Conservation (phyloP, 2,888 invertebrate species). For the Thera obeliscata region DNA sequence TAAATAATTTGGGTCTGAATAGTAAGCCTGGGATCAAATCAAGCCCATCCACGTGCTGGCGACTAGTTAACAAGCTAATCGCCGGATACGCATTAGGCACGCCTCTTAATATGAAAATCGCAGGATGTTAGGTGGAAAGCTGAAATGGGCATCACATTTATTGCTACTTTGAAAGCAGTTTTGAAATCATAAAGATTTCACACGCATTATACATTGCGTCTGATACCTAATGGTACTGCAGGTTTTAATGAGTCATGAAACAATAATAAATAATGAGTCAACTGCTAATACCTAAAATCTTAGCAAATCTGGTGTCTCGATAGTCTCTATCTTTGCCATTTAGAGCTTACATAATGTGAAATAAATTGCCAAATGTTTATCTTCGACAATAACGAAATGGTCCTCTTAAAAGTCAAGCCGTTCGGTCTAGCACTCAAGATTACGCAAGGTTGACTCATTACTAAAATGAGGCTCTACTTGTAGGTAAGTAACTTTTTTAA, state of each 20-base stretch:
- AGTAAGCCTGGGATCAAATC: constrained; percentile 14
- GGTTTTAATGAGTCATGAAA: constrained; percentile 19
- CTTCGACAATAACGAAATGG: constrained; percentile 49
- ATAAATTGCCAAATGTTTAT: constrained; percentile 55
- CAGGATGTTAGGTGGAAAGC: constrained; percentile 44
- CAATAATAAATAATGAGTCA: constrained; percentile 24
- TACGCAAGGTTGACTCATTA: constrained; percentile 67
- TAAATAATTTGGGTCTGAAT: constrained; percentile 13
- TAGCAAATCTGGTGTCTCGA: constrained; percentile 28
- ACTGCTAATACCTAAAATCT: constrained; percentile 20
- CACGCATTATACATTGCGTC: constrained; percentile 10
- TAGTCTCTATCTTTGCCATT: constrained; percentile 37
- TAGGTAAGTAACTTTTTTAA: constrained; percentile 41
- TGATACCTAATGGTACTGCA: background rate
- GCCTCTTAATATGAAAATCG: constrained; percentile 44
- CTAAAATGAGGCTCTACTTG: constrained; percentile 42
- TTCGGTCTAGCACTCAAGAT: constrained; percentile 53
- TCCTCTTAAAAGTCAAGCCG: constrained; percentile 47
- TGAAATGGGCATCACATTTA: constrained; percentile 34
- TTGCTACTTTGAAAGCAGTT: constrained; percentile 36
- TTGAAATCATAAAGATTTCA: constrained; percentile 26
- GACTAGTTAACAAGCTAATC: constrained; percentile 41
- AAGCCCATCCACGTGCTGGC: constrained; percentile 30
- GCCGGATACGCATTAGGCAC: constrained; percentile 41
- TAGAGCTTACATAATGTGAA: constrained; percentile 52